Base-by-base conservation (phyloP, 2,797 vertebrate genomes). In the Pyrocephalus nanus region DNA sequence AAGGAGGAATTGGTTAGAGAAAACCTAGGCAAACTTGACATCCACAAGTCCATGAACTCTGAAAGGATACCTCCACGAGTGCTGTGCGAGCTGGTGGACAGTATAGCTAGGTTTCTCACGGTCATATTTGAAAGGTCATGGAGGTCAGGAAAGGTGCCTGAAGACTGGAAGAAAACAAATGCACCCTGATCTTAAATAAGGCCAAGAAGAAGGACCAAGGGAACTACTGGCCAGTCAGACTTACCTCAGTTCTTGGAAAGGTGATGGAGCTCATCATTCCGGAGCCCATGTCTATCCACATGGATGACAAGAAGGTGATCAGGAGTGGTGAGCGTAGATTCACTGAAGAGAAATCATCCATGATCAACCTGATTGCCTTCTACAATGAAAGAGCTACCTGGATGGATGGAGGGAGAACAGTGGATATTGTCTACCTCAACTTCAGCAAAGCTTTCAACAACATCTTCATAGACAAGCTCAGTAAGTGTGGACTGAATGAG, bases 31-130 rank as follows among this genome's bases (percentile, higher is more conserved):
- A 84, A 74, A 50, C 11, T 23, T 21, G 14, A 42, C 11, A 30
- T 25, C 16, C 38, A 7, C 20, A 34, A 9, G 20, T 57, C 17
- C 34, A 47, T 23, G 15, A 18, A 19, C 27, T 5, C 15, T 47
- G 29, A 3, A 20, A 73, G 19, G 20, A 40, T 20, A 19, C 7
- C 23, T 21, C 14, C 21, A 40, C 1, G 6, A 32, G 27, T 30
- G 20, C n/a, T 64, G 69, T 55, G 34, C 21, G 2, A 55, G 12
- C 34, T n/a, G 25, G n/a, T 13, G 25, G 60, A 65, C 58, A 55
- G 12, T 10, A 30, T 1, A 34, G 6, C 34, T 48, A 1, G 47
- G 20, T 1, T 73, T 8, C 60, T 48, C 23, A 45, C 2, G 5
- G 15, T 61, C 47, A 34, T 11, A 42, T 64, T 47, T 34, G 23